Conservation (phyloP, 2,113 vertebrate species). For the Suncus etruscus region DNA sequence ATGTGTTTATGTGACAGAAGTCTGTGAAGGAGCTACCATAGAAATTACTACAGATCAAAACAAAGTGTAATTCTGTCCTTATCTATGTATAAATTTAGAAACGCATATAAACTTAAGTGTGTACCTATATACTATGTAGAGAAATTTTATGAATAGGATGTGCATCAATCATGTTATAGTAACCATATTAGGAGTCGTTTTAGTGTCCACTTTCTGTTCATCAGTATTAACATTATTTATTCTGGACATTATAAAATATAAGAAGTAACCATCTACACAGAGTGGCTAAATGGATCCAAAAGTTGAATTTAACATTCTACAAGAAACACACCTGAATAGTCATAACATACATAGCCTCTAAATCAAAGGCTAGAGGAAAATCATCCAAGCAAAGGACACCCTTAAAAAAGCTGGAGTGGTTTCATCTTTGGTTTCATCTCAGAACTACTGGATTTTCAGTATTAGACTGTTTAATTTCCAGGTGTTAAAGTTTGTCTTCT, state of each 20-base stretch:
- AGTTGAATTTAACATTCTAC: no score
- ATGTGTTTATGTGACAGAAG: neutral
- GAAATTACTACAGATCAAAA: neutral
- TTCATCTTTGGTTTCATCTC: no score
- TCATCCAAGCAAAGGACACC: no score
- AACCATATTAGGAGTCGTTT: slow-evolving; percentile 19
- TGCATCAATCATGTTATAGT: neutral
- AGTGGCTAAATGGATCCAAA: no score
- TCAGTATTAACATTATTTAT: neutral
- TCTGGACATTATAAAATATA: neutral
- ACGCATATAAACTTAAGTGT: neutral
- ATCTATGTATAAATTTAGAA: neutral
- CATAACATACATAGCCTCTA: no score
- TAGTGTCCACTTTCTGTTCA: neutral
- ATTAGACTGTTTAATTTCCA: no score
- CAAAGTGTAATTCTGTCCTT: neutral
- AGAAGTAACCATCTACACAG: neutral
- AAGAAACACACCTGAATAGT: no score
- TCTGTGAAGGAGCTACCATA: neutral
- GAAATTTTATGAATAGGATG: neutral
- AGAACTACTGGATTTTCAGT: no score
- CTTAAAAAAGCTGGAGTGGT: no score
- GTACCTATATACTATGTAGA: neutral
- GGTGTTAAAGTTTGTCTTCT: no score
- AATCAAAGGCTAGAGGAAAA: no score